phyloP scores from a whole-genome alignment of 2,113 vertebrate species.

The Odobenus rosmarus region DNA sequence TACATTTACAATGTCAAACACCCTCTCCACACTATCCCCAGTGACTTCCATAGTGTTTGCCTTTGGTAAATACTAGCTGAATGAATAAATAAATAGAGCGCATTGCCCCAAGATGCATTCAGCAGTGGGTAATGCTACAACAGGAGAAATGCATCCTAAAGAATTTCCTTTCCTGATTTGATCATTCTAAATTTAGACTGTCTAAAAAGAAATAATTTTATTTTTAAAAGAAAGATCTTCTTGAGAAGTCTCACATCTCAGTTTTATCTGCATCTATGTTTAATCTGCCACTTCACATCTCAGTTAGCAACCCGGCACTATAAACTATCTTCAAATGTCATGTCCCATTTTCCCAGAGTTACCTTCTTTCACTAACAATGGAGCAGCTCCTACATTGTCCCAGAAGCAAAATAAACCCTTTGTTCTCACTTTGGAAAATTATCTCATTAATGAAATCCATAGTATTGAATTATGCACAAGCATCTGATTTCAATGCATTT shows the following conservation, averaged over 20 bases:
- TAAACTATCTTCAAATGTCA: background rate
- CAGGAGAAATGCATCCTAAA: background rate
- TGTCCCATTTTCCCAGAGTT: background rate
- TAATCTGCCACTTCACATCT: background rate
- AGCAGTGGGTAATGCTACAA: background rate
- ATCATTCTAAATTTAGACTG: background rate
- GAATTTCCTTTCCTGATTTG: background rate
- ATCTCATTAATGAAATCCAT: conserved; percentile 31
- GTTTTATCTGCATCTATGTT: background rate
- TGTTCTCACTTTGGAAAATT: background rate
- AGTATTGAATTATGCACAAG: background rate
- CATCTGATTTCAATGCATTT: background rate
- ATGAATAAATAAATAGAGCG: background rate
- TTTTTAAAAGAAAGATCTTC: background rate
- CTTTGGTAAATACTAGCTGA: conserved; percentile 25
- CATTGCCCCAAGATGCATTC: background rate
- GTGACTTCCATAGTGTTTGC: background rate
- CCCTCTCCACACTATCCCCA: background rate
- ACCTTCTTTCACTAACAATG: background rate
- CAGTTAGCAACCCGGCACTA: background rate
- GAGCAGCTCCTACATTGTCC: background rate
- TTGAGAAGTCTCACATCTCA: background rate
- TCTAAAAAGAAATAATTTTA: background rate
- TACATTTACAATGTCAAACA: background rate
- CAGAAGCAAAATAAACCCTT: conserved; percentile 41